A percentile compares a stretch with the other conserved stretches of the same genome.
phyloP scores from a whole-genome alignment of 2,888 invertebrate genomes.

The Trissoscelio sp. region DNA sequence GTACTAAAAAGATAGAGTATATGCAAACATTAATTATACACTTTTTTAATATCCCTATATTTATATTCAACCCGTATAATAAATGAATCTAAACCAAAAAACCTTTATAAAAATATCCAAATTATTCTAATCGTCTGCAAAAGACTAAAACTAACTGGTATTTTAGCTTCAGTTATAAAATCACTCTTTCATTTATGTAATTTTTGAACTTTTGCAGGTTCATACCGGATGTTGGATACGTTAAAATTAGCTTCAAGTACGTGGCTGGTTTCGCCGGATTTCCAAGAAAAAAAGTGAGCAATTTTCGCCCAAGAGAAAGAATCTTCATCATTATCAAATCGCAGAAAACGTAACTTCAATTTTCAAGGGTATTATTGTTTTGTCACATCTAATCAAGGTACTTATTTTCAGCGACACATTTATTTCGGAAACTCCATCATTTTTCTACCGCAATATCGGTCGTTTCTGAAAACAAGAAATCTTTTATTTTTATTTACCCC shows the following conservation, averaged over 20 bases:
- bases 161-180: slow-evolving; percentile 26
- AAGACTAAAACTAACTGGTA: no score
- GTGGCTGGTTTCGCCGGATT: not conserved
- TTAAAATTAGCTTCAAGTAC: slow-evolving; percentile 37
- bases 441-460: not conserved
- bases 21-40: no score
- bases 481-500: slow-evolving; percentile 34
- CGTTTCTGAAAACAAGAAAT: not conserved
- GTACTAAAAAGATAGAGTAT: no score
- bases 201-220: slow-evolving; percentile 32
- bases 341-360: not conserved
- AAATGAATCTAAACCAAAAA: no score
- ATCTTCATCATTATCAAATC: not conserved
- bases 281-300: not conserved
- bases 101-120: no score
- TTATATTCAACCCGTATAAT: no score
- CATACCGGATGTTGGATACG: slow-evolving; percentile 18
- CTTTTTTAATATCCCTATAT: no score
- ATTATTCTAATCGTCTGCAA: slow-evolving; percentile 2
- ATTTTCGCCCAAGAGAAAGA: not conserved
- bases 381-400: not conserved
- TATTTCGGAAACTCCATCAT: not conserved
- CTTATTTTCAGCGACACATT: not conserved
- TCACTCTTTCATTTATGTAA: slow-evolving; percentile 21
- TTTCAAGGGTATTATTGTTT: not conserved